Percentiles rank a stretch among this genome's conserved stretches.
Evolutionary conservation across 2,888 invertebrate genomes (phyloP).

Genomic region (Thumatha senex): DNA sequence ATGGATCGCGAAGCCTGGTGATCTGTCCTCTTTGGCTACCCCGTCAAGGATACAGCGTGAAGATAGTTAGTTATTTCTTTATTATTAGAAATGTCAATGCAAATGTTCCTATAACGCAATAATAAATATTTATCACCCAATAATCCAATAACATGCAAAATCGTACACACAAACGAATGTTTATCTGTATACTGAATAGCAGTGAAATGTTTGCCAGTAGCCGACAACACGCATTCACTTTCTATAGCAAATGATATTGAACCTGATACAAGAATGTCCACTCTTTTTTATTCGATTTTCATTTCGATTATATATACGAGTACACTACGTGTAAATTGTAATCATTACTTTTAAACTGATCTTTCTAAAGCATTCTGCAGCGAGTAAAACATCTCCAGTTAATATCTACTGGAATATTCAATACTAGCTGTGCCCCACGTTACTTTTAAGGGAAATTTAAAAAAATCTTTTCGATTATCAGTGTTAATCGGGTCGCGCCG

Average conservation of each 20-base stretch:
- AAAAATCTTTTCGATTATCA: no score
- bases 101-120: not conserved
- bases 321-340: not conserved
- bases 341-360: not conserved
- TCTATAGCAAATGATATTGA: constrained; percentile 51
- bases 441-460: no score
- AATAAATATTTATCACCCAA: constrained; percentile 28
- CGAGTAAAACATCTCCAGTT: no score
- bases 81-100: not conserved
- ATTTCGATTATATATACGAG: constrained; percentile 5
- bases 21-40: no score
- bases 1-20: no score
- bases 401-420: no score
- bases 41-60: no score
- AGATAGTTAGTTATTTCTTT: no score
- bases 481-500: no score
- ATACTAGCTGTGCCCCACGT: no score
- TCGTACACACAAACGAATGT: constrained; percentile 32
- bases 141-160: constrained; percentile 28
- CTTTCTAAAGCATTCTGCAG: not conserved
- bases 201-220: constrained; percentile 35
- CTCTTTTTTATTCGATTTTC: constrained; percentile 20
- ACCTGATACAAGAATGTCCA: constrained; percentile 36
- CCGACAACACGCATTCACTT: constrained; percentile 55
- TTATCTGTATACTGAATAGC: no score